Conservation (phyloP, 2,113 vertebrate species). For the Bujurquina vittata region DNA sequence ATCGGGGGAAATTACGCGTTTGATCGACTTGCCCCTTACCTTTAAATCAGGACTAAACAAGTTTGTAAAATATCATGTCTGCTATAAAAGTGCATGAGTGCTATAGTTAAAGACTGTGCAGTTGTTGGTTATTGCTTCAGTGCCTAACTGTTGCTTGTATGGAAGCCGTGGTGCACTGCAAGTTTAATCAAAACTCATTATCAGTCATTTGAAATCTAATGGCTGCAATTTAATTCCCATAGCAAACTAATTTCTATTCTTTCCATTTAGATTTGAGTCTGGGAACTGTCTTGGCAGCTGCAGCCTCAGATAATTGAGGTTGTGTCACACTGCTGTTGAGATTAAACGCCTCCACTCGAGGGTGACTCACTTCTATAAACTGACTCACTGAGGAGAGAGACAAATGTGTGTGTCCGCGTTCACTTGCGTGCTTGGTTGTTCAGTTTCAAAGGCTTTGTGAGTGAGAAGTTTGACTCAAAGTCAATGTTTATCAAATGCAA, state of each 20-base stretch:
- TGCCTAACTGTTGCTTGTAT: too few species aligned
- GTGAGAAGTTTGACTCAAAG: not conserved
- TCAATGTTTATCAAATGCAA: constrained; percentile 9
- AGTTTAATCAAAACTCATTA: not conserved
- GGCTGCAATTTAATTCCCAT: not conserved
- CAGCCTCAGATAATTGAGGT: constrained; percentile 40
- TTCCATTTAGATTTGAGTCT: not conserved
- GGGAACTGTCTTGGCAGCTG: not conserved
- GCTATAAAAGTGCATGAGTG: not conserved
- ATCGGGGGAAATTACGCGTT: fast-evolving
- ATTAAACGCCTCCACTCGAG: constrained; percentile 56
- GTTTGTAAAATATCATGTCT: not conserved
- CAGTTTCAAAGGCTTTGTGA: not conserved
- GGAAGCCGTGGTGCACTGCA: not conserved
- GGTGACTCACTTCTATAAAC: constrained; percentile 61
- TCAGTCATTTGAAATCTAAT: not conserved
- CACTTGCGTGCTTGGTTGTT: not conserved
- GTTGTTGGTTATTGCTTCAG: not conserved
- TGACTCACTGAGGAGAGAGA: constrained; percentile 8
- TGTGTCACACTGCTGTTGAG: constrained; percentile 34
- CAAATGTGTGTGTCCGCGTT: not conserved
- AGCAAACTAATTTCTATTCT: not conserved
- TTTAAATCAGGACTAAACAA: not conserved
- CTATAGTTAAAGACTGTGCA: not conserved
- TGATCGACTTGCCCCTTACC: not conserved